Conservation (phyloP, 2,888 invertebrate genomes). For the Diarsia dahlii region DNA sequence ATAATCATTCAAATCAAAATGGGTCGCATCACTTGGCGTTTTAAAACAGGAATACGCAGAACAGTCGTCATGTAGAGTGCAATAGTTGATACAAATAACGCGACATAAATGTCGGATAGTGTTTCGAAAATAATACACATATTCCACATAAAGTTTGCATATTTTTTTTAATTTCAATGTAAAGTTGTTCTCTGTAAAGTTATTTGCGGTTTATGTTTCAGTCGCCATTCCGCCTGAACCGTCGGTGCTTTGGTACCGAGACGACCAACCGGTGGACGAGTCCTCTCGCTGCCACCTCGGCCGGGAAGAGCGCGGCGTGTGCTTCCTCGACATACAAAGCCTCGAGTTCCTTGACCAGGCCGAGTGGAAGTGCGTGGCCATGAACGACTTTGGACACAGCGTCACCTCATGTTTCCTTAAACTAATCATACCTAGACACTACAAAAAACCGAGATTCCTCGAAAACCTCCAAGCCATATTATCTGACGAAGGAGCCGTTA, state of each 20-base stretch:
- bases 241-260: slow-evolving; percentile 96
- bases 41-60: neutral
- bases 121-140: neutral
- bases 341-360: slow-evolving; percentile 96
- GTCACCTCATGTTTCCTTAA: slow-evolving; percentile 96
- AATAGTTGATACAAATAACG: neutral
- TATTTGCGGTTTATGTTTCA: slow-evolving; percentile 75
- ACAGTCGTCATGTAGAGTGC: neutral
- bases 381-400: slow-evolving; percentile 97
- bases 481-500: slow-evolving; percentile 97
- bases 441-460: slow-evolving; percentile 96
- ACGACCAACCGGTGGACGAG: slow-evolving; percentile 94
- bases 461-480: slow-evolving; percentile 96
- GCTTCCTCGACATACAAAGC: slow-evolving; percentile 93
- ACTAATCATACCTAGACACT: slow-evolving; percentile 96
- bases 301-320: slow-evolving; percentile 93
- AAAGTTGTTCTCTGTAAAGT: neutral
- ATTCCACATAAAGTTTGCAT: neutral
- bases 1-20: neutral
- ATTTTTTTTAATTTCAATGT: neutral
- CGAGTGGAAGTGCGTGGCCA: slow-evolving; percentile 97
- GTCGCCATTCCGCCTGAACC: slow-evolving; percentile 96
- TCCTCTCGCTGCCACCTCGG: slow-evolving; percentile 92
- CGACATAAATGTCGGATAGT: neutral
- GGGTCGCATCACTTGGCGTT: neutral